Evolutionary conservation across 2,113 vertebrate genomes (phyloP).

Genomic region (Recurvirostra avosetta): DNA sequence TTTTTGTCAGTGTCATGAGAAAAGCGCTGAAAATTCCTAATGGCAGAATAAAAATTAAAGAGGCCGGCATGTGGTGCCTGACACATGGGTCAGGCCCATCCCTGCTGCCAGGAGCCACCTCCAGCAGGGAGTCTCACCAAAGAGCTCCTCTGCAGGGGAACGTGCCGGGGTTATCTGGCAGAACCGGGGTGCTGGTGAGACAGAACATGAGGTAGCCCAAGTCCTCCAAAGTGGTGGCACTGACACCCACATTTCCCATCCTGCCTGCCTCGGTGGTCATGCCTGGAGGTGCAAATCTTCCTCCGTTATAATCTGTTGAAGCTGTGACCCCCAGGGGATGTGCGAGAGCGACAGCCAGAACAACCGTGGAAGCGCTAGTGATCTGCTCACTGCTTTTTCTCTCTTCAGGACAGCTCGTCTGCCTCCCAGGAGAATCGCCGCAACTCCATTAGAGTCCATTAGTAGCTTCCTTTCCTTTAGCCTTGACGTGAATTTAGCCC

Average conservation of each 20-base stretch:
- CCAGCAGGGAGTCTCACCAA: background rate
- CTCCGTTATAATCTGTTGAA: background rate
- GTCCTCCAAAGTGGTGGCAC: background rate
- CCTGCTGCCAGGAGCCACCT: background rate
- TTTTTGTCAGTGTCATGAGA: background rate
- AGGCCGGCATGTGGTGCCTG: background rate
- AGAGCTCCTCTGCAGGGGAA: background rate
- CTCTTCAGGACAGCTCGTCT: background rate
- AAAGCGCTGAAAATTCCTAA: background rate
- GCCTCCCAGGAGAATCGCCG: background rate
- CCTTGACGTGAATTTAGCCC: background rate
- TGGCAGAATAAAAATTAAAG: background rate
- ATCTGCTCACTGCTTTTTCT: background rate
- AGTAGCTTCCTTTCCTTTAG: background rate
- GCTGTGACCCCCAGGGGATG: background rate
- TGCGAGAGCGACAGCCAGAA: background rate
- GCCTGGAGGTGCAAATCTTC: background rate
- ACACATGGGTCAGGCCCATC: background rate
- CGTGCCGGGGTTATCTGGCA: accelerated
- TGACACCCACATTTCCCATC: background rate
- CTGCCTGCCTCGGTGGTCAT: background rate
- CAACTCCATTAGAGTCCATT: constrained; percentile 25
- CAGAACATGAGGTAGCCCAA: background rate
- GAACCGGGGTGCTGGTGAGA: background rate
- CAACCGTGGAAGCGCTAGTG: background rate